phyloP scores from a whole-genome alignment of 2,797 vertebrate genomes.

The Rallus crepitans region DNA sequence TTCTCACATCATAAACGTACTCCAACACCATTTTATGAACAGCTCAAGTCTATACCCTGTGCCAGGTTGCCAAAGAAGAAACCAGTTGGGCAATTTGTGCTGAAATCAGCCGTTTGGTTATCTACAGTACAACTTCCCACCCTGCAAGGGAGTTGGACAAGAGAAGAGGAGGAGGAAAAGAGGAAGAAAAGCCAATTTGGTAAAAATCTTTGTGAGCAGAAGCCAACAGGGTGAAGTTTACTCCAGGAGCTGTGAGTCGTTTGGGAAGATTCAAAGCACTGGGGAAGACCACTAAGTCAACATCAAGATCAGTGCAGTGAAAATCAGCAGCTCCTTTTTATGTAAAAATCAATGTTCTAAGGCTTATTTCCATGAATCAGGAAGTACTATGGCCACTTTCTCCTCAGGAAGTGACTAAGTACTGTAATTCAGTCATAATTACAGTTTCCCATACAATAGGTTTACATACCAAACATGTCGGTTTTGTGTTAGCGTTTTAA shows the following conservation, averaged over 20 bases:
- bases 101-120: background rate
- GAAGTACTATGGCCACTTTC: slow-evolving; percentile 47
- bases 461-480: slow-evolving; percentile 59
- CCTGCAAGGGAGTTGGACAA: background rate
- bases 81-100: background rate
- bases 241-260: background rate
- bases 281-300: background rate
- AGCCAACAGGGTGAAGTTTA: background rate
- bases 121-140: background rate
- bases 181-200: background rate
- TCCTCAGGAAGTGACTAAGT: slow-evolving; percentile 65
- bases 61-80: background rate
- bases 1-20: background rate
- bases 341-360: slow-evolving; percentile 60
- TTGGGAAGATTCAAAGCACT: slow-evolving; percentile 33
- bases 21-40: background rate
- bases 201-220: background rate
- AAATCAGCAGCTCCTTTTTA: slow-evolving; percentile 69
- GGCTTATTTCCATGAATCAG: slow-evolving; percentile 66
- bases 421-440: slow-evolving; percentile 65
- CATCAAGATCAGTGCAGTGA: slow-evolving; percentile 38
- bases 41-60: background rate
- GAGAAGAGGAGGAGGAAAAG: background rate
- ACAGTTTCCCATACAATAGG: slow-evolving; percentile 57
- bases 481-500: slow-evolving; percentile 59